Percentiles rank a stretch among this genome's conserved stretches.
phyloP scores from a whole-genome alignment of 2,888 invertebrate genomes.

The Lepidochrysops patricia region DNA sequence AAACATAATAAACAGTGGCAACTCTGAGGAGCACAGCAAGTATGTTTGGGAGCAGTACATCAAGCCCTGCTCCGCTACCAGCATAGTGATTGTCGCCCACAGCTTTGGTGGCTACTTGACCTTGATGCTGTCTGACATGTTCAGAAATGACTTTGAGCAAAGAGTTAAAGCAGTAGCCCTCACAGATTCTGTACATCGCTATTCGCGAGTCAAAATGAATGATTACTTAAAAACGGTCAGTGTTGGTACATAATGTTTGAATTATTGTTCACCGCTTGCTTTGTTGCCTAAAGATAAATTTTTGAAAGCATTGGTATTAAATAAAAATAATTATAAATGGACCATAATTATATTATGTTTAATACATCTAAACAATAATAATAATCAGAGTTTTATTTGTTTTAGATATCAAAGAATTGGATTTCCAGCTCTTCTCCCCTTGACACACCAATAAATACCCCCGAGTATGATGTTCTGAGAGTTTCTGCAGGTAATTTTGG shows the following conservation, averaged over 20 bases:
- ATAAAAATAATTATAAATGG: no score
- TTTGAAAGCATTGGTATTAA: no score
- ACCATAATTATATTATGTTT: no score
- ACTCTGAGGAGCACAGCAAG: slow-evolving; percentile 76
- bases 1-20: slow-evolving; percentile 71
- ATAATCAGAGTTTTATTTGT: slow-evolving; percentile 10
- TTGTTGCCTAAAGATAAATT: no score
- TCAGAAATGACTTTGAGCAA: slow-evolving; percentile 74
- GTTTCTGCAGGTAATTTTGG: slow-evolving; percentile 72
- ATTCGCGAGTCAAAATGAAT: slow-evolving; percentile 47
- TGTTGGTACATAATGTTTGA: neutral
- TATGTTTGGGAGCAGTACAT: slow-evolving; percentile 83
- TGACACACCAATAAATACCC: slow-evolving; percentile 67
- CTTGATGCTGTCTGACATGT: slow-evolving; percentile 69
- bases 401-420: slow-evolving; percentile 77
- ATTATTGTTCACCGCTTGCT: no score
- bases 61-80: slow-evolving; percentile 67
- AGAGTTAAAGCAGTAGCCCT: slow-evolving; percentile 83
- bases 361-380: no score
- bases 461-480: slow-evolving; percentile 67
- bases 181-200: slow-evolving; percentile 83
- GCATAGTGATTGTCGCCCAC: slow-evolving; percentile 84
- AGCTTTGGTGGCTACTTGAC: slow-evolving; percentile 85
- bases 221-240: slow-evolving; percentile 51
- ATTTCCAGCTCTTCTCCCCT: slow-evolving; percentile 72